These are phyloP conservation scores for Macheiramphus alcinus DNA, from an alignment of 2,113 vertebrate species.

Conservation along the genomic window DNA sequence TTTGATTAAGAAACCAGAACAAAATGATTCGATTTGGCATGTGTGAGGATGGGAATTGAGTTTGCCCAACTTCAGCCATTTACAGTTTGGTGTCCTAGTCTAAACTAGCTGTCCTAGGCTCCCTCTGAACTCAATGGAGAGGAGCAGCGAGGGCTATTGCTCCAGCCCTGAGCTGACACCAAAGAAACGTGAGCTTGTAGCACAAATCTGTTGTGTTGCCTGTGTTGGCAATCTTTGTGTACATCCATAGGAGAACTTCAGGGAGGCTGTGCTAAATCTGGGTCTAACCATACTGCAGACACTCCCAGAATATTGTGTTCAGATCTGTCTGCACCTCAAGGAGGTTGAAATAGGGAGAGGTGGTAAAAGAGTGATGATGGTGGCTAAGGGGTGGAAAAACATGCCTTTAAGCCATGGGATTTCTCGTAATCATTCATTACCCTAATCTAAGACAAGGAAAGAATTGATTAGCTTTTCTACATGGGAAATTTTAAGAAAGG, in stretches of 20 bases:
- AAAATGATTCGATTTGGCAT: neutral
- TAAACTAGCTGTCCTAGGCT: neutral
- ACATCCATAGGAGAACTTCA: neutral
- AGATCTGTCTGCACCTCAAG: neutral
- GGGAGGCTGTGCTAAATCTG: neutral
- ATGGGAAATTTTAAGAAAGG: neutral
- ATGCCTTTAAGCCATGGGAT: neutral
- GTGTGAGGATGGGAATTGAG: neutral
- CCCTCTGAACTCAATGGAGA: neutral
- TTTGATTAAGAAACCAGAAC: neutral
- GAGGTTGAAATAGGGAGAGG: neutral
- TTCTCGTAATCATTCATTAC: neutral
- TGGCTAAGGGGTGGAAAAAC: neutral
- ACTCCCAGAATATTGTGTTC: neutral
- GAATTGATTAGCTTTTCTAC: neutral
- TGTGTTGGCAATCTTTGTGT: neutral
- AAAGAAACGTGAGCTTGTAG: neutral
- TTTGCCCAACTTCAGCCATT: neutral
- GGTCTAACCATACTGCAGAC: neutral
- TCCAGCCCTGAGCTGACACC: accelerated
- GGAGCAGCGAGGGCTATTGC: neutral
- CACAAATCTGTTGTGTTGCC: neutral
- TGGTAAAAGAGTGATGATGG: neutral
- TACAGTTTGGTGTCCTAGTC: neutral
- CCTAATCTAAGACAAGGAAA: neutral